These are phyloP conservation scores for Ephestia elutella DNA, from an alignment of 1,140 invertebrate genomes.

Conservation along the genomic window DNA sequence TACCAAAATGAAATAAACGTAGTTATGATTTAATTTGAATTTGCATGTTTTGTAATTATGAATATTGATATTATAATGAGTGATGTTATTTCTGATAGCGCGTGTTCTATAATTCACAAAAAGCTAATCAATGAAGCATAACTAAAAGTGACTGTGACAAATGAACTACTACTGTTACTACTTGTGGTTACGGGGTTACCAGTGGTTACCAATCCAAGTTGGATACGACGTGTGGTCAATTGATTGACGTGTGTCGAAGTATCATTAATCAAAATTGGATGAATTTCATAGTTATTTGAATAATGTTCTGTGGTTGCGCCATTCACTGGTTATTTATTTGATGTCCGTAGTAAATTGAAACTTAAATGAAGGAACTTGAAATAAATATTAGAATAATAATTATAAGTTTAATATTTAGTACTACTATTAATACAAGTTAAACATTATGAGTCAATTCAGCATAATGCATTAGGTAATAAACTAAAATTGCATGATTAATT, in stretches of 20 bases:
- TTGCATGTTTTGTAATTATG: too few relatives aligned
- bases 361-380: too few relatives aligned
- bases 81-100: neutral
- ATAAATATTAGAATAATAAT: too few relatives aligned
- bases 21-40: too few relatives aligned
- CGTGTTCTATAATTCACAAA: neutral
- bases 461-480: too few relatives aligned
- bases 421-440: too few relatives aligned
- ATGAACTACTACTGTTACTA: slow-evolving; percentile 6
- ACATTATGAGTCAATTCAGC: too few relatives aligned
- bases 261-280: neutral
- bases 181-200: neutral
- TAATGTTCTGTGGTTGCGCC: neutral
- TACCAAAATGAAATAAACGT: too few relatives aligned
- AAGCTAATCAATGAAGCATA: neutral
- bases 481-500: too few relatives aligned
- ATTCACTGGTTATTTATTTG: neutral
- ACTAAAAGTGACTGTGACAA: slow-evolving; percentile 5
- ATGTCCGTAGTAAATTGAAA: too few relatives aligned
- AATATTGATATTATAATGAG: too few relatives aligned
- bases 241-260: neutral
- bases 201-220: neutral
- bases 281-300: neutral
- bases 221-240: neutral
- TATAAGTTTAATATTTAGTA: too few relatives aligned